phyloP scores from a whole-genome alignment of 2,888 invertebrate genomes.

The Heteromurus nitidus region DNA sequence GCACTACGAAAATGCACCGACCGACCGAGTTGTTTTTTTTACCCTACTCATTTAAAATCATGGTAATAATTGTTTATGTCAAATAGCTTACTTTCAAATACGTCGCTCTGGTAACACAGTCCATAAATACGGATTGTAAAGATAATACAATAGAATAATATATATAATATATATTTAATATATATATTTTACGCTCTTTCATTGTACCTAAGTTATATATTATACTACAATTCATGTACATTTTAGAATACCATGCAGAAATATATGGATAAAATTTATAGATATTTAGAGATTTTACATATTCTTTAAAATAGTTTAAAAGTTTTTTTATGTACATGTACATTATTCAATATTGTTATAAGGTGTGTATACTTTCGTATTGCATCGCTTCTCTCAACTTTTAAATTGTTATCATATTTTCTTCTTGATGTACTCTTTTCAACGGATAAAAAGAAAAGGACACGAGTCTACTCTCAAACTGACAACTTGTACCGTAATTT shows the following conservation, averaged over 20 bases:
- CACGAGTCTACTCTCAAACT: too few relatives aligned
- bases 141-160: background rate
- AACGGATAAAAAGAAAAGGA: too few relatives aligned
- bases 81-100: conserved; percentile 7
- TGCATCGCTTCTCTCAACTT: background rate
- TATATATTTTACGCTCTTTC: too few relatives aligned
- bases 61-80: background rate
- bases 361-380: background rate
- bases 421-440: background rate
- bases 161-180: background rate
- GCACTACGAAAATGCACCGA: background rate
- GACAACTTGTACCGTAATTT: background rate
- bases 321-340: background rate
- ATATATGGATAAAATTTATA: background rate
- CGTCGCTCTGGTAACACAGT: conserved; percentile 23
- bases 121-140: conserved; percentile 8
- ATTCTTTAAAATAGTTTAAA: background rate
- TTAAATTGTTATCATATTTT: background rate
- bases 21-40: background rate
- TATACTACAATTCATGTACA: conserved; percentile 2
- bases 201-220: background rate
- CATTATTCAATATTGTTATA: background rate
- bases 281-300: background rate
- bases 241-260: conserved; percentile 17
- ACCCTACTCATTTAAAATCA: background rate